These are phyloP conservation scores for Cantharis rustica DNA, from an alignment of 2,888 invertebrate species.

Conservation along the genomic window DNA sequence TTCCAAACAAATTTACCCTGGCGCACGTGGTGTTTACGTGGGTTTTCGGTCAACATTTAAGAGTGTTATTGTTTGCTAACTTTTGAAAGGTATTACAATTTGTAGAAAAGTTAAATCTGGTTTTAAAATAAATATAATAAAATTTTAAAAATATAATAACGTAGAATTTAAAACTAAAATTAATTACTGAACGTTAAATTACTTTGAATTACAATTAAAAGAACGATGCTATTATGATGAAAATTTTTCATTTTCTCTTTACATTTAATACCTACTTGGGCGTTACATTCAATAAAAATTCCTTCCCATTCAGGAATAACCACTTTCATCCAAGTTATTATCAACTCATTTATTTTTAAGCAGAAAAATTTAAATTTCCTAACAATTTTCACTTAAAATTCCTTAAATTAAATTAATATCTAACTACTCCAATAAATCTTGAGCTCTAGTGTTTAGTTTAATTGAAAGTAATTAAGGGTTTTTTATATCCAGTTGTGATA, in stretches of 20 bases:
- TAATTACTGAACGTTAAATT: neutral
- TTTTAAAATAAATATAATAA: neutral
- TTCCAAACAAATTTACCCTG: neutral
- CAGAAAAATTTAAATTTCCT: neutral
- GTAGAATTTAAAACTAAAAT: neutral
- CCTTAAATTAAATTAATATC: neutral
- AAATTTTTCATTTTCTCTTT: neutral
- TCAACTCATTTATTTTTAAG: neutral
- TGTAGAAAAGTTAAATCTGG: neutral
- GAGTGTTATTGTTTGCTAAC: neutral
- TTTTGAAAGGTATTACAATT: neutral
- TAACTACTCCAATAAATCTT: neutral
- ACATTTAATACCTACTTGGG: neutral
- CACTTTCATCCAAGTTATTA: neutral
- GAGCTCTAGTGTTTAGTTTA: neutral
- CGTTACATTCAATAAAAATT: neutral
- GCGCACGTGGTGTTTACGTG: neutral
- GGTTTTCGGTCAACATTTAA: neutral
- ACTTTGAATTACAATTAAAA: neutral
- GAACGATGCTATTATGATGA: neutral
- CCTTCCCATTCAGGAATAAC: neutral
- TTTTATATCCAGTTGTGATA: neutral
- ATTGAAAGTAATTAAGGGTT: neutral
- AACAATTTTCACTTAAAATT: neutral
- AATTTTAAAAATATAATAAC: neutral